Base-by-base conservation (phyloP, 1,140 invertebrate species). In the Zeugodacus cucurbitae region DNA sequence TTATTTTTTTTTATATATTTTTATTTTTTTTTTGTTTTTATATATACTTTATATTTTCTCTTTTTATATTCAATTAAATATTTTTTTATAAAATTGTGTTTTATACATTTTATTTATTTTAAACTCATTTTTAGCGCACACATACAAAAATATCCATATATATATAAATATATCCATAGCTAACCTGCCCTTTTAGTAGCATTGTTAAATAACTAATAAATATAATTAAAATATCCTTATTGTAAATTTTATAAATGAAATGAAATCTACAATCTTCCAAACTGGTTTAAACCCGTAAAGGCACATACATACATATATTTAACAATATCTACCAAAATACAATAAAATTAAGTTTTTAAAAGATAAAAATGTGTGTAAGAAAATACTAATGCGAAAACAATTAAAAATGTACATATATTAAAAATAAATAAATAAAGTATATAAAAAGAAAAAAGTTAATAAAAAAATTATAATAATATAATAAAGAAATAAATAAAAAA, bases 211-310 rank as follows among this genome's bases (percentile, higher is more conserved):
- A 67, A n/a, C 14, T 14, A 67, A 37, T 20, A 37, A 74, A 37
- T 74, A 74, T 37, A 37, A 22, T 74, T 22, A 74, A 74, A 74
- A 37, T 74, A 74, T 32, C 67, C 67, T 32, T 74, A 74, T 74
- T 74, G 67, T 74, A 74, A 74, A 74, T 74, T 74, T 74, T 74
- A 74, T 32, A 74, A 74, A 74, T 37, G 67, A 74, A 74, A 74
- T 74, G 67, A 74, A 74, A 74, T 74, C 67, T 74, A 34, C 67
- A 74, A 74, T 74, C 67, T 74, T 74, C 67, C 86, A 58, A 62
- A 87, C 57, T 87, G 86, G 57, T 87, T 48, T 62, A 87, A 59
- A n/a, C 29, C 58, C 37, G 62, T 17, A 87, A 58, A 82, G 26
- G 57, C 87, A 10, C 70, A 48, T 88, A 26, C 64, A 58, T 26